phyloP scores from a whole-genome alignment of 64 coral and sea anemone species.

The Trachythela sp. region DNA sequence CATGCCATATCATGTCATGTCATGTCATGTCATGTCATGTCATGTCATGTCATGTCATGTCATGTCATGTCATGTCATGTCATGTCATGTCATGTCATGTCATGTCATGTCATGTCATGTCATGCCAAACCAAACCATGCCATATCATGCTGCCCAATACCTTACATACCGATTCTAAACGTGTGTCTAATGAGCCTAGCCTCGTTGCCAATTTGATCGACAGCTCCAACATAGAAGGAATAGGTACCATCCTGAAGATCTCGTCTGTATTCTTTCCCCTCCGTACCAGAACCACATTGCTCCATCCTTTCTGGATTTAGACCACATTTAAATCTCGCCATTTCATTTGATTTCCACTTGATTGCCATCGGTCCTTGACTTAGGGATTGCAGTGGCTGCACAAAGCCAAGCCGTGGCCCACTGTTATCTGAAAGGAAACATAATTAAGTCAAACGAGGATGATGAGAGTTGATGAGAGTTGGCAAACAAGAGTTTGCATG shows the following conservation, averaged over 20 bases:
- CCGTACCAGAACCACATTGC: not conserved
- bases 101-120: not conserved
- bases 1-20: not conserved
- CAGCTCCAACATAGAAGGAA: not conserved
- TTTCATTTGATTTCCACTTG: not conserved
- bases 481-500: too few relatives aligned
- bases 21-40: not conserved
- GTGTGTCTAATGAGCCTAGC: constrained; percentile 4
- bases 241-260: not conserved
- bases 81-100: not conserved
- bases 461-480: too few relatives aligned
- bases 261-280: not conserved
- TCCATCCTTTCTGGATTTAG: not conserved
- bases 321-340: not conserved
- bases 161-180: not conserved
- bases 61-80: not conserved
- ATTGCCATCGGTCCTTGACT: not conserved
- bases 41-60: not conserved
- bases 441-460: not conserved
- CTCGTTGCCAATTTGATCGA: not conserved
- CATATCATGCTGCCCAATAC: not conserved
- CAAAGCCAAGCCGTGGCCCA: not conserved
- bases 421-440: not conserved
- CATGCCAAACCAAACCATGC: not conserved
- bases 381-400: not conserved